Evolutionary conservation across 2,888 invertebrate genomes (phyloP).

Genomic region (Iselma pallidipennis): DNA sequence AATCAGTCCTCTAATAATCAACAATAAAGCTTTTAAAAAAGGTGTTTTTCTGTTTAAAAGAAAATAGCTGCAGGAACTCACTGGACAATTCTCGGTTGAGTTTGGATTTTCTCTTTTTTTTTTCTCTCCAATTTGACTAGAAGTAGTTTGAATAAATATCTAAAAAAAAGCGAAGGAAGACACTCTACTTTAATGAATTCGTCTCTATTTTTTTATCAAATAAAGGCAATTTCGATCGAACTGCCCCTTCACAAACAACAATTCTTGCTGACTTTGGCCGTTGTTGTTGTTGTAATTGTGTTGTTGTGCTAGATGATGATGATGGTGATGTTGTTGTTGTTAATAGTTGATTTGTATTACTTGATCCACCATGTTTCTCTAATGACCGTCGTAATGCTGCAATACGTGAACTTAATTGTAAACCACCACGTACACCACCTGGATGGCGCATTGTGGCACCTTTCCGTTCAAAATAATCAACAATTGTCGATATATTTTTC

Average conservation of each 20-base stretch:
- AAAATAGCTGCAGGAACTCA: background rate
- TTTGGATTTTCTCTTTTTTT: background rate
- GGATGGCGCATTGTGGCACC: slow-evolving; percentile 63
- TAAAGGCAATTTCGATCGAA: slow-evolving; percentile 80
- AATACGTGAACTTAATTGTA: slow-evolving; percentile 51
- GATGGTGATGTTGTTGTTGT: slow-evolving; percentile 5
- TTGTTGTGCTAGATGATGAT: background rate
- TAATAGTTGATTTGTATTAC: slow-evolving; percentile 20
- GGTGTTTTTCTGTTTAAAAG: background rate
- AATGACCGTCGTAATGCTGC: slow-evolving; percentile 50
- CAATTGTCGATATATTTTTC: slow-evolving; percentile 75
- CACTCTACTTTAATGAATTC: slow-evolving; percentile 43
- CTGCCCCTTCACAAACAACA: slow-evolving; percentile 84
- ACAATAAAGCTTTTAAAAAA: background rate
- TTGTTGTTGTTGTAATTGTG: slow-evolving; percentile 29
- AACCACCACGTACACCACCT: slow-evolving; percentile 51
- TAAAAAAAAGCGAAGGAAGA: slow-evolving; percentile 34
- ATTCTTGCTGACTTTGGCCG: slow-evolving; percentile 63
- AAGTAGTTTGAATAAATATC: slow-evolving; percentile 30
- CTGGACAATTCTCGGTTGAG: background rate
- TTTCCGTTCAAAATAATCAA: slow-evolving; percentile 86
- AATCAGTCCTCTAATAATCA: background rate
- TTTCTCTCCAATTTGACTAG: slow-evolving; percentile 39
- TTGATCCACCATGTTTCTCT: slow-evolving; percentile 41
- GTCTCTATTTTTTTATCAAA: slow-evolving; percentile 67